A percentile compares a stretch with the other conserved stretches of the same genome.
Evolutionary conservation across 2,888 invertebrate genomes (phyloP).

Genomic region (Phengaris alcon): DNA sequence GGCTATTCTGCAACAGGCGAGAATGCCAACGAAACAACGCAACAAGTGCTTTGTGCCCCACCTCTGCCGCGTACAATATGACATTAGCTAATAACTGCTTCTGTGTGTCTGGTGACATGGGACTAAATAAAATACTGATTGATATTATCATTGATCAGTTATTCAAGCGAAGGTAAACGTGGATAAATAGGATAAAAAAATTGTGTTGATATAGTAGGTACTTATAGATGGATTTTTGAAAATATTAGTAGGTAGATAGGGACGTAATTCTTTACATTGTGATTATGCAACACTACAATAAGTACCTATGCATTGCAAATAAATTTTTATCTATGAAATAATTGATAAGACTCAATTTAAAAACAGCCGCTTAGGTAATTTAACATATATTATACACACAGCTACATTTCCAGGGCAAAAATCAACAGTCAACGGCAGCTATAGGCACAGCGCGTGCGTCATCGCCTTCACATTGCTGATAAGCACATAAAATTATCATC

Average conservation of each 20-base stretch:
- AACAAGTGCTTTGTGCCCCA: conserved; percentile 62
- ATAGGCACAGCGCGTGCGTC: conserved; percentile 71
- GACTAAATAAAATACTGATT: conserved; percentile 30
- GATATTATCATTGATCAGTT: background rate
- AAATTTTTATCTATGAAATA: background rate
- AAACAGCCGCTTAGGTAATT: background rate
- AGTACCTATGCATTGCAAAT: background rate
- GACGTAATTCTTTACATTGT: too few relatives aligned
- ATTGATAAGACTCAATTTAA: background rate
- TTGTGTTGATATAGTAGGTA: background rate
- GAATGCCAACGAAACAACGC: conserved; percentile 72
- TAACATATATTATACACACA: background rate
- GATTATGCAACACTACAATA: background rate
- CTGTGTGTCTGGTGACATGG: conserved; percentile 24
- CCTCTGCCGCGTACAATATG: conserved; percentile 58
- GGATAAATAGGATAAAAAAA: background rate
- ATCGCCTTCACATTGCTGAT: conserved; percentile 73
- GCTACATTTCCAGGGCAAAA: conserved; percentile 53
- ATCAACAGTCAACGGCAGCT: conserved; percentile 48
- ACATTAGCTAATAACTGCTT: conserved; percentile 56
- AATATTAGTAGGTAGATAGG: background rate
- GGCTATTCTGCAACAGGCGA: conserved; percentile 62
- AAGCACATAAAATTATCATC: conserved; percentile 76
- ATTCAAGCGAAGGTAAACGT: background rate
- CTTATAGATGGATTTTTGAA: background rate